Evolutionary conservation across 1,140 invertebrate genomes (phyloP).

Genomic region (Neodiprion lecontei): DNA sequence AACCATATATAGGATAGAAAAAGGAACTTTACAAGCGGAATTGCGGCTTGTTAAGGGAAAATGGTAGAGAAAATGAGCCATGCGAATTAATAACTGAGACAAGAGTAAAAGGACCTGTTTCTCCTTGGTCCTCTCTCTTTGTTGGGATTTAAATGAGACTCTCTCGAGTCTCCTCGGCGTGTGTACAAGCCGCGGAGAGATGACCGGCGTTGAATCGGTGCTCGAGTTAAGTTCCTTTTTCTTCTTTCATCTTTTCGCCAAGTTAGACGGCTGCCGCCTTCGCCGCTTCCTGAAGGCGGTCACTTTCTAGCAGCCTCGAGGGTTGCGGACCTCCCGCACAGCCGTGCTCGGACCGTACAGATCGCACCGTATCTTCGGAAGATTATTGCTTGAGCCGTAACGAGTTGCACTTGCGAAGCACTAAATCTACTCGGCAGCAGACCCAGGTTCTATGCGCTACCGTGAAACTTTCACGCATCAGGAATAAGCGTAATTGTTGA

Average conservation of each 20-base stretch:
- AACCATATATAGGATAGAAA: too few species aligned
- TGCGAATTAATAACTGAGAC: too few species aligned
- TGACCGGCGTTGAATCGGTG: not conserved
- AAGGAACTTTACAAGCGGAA: too few species aligned
- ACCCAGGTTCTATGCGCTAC: not conserved
- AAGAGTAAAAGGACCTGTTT: not conserved
- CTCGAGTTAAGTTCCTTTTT: not conserved
- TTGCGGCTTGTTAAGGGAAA: too few species aligned
- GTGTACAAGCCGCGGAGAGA: not conserved
- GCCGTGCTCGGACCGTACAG: slow-evolving; percentile 14
- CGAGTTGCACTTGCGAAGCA: not conserved
- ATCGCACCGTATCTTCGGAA: slow-evolving; percentile 32
- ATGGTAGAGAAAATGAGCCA: too few species aligned
- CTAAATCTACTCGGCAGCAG: not conserved
- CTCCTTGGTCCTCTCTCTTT: not conserved
- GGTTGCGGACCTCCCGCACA: slow-evolving; percentile 31
- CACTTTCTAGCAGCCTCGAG: slow-evolving; percentile 38
- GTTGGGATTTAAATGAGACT: slow-evolving; percentile 5
- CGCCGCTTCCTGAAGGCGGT: slow-evolving; percentile 33
- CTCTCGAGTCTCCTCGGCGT: not conserved
- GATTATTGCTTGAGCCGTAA: not conserved
- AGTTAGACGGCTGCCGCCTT: not conserved
- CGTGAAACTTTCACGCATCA: not conserved
- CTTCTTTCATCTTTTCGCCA: not conserved
- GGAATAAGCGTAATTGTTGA: not conserved